Percentiles rank a stretch among this genome's conserved stretches.
Evolutionary conservation across 1,140 invertebrate genomes (phyloP).

Genomic region (Scaptomyza montana): DNA sequence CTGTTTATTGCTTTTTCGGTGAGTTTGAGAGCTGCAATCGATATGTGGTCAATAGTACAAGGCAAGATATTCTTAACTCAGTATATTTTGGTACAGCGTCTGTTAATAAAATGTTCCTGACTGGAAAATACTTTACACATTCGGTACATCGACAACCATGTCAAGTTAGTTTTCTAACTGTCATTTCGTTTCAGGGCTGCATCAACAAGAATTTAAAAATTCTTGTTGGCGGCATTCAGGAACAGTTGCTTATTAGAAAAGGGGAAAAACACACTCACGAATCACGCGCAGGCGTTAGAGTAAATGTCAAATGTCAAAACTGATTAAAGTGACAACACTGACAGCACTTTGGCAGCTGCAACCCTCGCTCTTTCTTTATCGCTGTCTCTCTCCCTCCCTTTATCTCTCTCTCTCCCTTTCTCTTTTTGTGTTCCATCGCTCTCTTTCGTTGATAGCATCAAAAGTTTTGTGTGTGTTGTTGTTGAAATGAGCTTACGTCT

Average conservation of each 20-base stretch:
- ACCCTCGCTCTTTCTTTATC: neutral
- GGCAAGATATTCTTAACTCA: no score
- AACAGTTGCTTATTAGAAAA: neutral
- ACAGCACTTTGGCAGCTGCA: slow-evolving; percentile 8
- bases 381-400: neutral
- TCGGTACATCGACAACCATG: no score
- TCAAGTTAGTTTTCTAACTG: neutral
- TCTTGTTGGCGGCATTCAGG: slow-evolving; percentile 2
- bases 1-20: no score
- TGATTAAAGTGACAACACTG: slow-evolving; percentile 6
- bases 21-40: no score
- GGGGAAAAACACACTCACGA: neutral
- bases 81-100: no score
- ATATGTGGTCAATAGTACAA: no score
- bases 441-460: neutral
- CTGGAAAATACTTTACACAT: neutral
- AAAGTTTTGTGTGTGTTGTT: neutral
- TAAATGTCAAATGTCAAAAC: slow-evolving; percentile 69
- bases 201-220: no score
- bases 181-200: neutral
- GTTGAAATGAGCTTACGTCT: slow-evolving; percentile 19
- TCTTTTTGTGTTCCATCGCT: neutral
- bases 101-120: neutral
- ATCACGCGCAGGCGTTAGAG: slow-evolving; percentile 12
- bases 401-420: neutral